Base-by-base conservation (phyloP, 2,797 vertebrate species). In the Kryptopterus vitreolus region DNA sequence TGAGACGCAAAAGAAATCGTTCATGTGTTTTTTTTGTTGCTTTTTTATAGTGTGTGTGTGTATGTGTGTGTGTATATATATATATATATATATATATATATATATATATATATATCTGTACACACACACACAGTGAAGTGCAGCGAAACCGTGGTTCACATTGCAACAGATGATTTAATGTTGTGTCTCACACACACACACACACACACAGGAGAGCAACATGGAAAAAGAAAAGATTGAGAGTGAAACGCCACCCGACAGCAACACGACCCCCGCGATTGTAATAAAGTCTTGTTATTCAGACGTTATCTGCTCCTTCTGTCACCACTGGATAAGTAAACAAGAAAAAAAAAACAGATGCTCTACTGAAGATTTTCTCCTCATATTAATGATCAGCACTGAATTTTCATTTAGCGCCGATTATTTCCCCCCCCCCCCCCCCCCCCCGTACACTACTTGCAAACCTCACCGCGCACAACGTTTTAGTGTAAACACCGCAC, bases 401-500 rank as follows among this genome's bases (percentile, higher is more conserved):
- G 11, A 55, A 15, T 16, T 70, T 43, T 35, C 33, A 22, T 38
- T 33, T 4, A 24, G 1, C 31, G 26, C 31, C 48, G 0, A 35
- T 2, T 31, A 20, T 68, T 74, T 29, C n/a, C n/a, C n/a, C n/a
- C n/a, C n/a, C n/a, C n/a, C n/a, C n/a, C n/a, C n/a, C n/a, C n/a
- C n/a, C n/a, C n/a, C n/a, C n/a, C n/a, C n/a, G n/a, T n/a, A n/a
- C n/a, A n/a, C n/a, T n/a, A n/a, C n/a, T n/a, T n/a, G n/a, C n/a
- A n/a, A n/a, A 55, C 52, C 38, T 74, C 48, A 76, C 50, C 22
- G 52, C 59, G 61, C 57, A 62, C 4, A 2, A 26, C 65, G 59
- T n/a, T 65, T 55, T 15, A 46, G 31, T 83, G 76, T 81, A 85
- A 83, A 83, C 84, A 65, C n/a, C n/a, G n/a, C n/a, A n/a, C n/a